phyloP scores from a whole-genome alignment of 2,888 invertebrate genomes.

The Agonopterix arenella region DNA sequence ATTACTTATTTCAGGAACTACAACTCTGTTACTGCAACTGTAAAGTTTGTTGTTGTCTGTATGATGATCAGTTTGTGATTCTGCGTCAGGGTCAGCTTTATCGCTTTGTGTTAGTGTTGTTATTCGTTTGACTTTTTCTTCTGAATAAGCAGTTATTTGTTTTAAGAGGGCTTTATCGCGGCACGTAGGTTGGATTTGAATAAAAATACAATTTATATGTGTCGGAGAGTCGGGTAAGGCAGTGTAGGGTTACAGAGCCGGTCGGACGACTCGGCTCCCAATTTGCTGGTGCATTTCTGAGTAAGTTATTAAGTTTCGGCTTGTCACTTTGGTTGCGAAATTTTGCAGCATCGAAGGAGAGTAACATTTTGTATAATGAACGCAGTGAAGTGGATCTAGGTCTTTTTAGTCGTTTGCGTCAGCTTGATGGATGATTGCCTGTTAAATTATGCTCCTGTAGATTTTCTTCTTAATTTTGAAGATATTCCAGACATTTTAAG shows the following conservation, averaged over 20 bases:
- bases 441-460: background rate
- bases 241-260: slow-evolving; percentile 70
- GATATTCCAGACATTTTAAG: no score
- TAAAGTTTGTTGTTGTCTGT: slow-evolving; percentile 54
- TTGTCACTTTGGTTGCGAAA: slow-evolving; percentile 73
- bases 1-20: slow-evolving; percentile 47
- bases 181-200: slow-evolving; percentile 73
- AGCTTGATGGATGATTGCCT: slow-evolving; percentile 17
- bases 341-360: slow-evolving; percentile 57
- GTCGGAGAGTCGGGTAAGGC: slow-evolving; percentile 63
- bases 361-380: slow-evolving; percentile 22
- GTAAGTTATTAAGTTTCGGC: slow-evolving; percentile 76
- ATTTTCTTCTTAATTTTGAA: no score
- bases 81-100: slow-evolving; percentile 31
- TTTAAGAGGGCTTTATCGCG: slow-evolving; percentile 68
- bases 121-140: slow-evolving; percentile 27
- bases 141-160: slow-evolving; percentile 64
- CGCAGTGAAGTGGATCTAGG: slow-evolving; percentile 24
- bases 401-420: slow-evolving; percentile 18
- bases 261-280: slow-evolving; percentile 61
- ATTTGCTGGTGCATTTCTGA: slow-evolving; percentile 73
- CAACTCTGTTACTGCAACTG: slow-evolving; percentile 59
- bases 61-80: slow-evolving; percentile 20
- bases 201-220: slow-evolving; percentile 77
- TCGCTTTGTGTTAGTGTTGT: slow-evolving; percentile 29